Conservation (phyloP, 2,797 vertebrate species). For the Phyllotis vaccarum region DNA sequence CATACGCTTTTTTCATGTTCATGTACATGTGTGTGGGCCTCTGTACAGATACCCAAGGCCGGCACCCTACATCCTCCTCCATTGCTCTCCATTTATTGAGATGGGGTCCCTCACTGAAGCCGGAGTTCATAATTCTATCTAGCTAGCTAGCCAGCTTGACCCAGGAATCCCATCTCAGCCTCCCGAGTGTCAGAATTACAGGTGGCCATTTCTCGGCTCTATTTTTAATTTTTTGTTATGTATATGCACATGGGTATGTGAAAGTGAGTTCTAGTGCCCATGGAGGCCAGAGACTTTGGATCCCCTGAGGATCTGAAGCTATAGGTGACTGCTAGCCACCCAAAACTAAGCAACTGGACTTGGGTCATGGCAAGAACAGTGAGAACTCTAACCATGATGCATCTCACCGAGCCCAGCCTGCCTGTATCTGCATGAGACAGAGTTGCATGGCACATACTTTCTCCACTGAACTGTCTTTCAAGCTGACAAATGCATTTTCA, state of each 20-base stretch:
- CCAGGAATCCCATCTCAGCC: background rate
- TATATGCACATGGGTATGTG: too few species aligned
- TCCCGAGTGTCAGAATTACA: background rate
- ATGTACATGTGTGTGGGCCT: background rate
- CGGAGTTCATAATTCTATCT: background rate
- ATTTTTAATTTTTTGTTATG: background rate
- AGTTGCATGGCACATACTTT: background rate
- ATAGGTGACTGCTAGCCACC: background rate
- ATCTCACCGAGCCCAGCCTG: background rate
- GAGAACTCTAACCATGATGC: background rate
- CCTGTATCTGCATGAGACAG: background rate
- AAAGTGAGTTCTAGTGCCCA: background rate
- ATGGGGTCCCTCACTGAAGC: background rate
- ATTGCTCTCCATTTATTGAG: background rate
- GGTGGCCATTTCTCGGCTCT: background rate
- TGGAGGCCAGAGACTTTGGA: too few species aligned
- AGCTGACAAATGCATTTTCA: background rate
- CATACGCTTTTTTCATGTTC: background rate
- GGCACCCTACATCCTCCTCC: background rate
- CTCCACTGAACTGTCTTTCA: background rate
- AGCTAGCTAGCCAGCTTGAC: too few species aligned
- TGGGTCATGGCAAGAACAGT: background rate
- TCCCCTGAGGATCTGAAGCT: background rate
- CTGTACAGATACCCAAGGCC: background rate
- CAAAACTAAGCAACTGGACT: background rate